Evolutionary conservation across 2,113 vertebrate species (phyloP), one percentile per base, ranked within the genome.

Genomic region (Phainopepla nitens): DNA sequence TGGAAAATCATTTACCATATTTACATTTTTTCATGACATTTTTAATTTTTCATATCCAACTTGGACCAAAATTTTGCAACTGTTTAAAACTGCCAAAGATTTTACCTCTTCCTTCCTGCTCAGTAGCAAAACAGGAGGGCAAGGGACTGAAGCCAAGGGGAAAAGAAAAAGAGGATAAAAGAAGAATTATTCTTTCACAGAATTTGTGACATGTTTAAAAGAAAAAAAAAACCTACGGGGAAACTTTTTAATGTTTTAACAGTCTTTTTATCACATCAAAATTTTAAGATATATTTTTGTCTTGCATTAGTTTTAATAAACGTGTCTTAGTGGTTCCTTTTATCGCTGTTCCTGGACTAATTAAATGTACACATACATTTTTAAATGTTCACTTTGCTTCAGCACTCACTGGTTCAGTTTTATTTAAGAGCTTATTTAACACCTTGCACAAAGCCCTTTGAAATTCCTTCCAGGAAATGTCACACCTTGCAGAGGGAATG

Each of bases 381-480:
- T 94, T 94, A 93, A 95, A 68, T 82, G 94, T 82, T 96, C 95
- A 4, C 92, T 95, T 95, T 82, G 45, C 84, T 76, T 88, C 92
- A 85, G 85, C 90, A 45, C 85, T 91, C 58, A 9, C 85, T 82
- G 90, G 60, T 82, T 97, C 96, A 92, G 50, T 90, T 90, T 96
- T 95, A 92, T 94, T 97, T 96, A 96, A 97, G 85, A 94, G 92
- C 90, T 94, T 94, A 91, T 96, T 96, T 97, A 96, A 95, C 96
- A 97, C 95, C 95, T 95, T 87, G 85, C 92, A 90, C 95, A 92
- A 96, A 95, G 79, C 75, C 82, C 92, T 97, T 96, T 96, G 96
- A 97, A 97, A 97, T 94, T 79, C 87, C 70, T 96, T 93, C 92
- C 94, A 95, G 88, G 90, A 93, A 96, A 94, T 92, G 88, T 95